Evolutionary conservation across 1,140 invertebrate genomes (phyloP), one percentile per base, ranked within the genome.

Genomic region (Zaprionus inermis): DNA sequence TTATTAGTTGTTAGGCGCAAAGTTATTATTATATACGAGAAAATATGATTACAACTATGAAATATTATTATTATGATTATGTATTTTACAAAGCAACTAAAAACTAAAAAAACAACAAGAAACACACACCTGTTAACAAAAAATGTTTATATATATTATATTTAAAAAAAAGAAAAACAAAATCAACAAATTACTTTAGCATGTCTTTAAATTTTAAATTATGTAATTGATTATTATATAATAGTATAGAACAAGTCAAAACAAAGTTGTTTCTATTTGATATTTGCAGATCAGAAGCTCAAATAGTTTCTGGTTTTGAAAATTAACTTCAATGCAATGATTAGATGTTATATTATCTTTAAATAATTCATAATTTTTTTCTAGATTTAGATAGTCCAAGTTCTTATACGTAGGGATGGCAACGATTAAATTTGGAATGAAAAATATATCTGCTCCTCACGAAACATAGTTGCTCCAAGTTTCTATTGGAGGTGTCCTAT

Each of bases 181-280:
- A 84, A 78, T 63, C 72, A 83, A 82, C 79, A 86, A 86, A 86
- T 88, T 88, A 82, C 67, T 82, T 88, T 82, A 86, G 79, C 84
- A 71, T 77, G 83, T 86, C 83, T 86, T 88, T 88, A 88, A 86
- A 81, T 85, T 85, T 85, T 81, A 81, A 86, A 86, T 81, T 78
- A 86, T 86, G 83, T 86, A 86, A 88, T 86, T 86, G 83, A 86
- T 88, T 82, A 86, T 86, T 86, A 86, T 83, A 88, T 83, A 72
- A 88, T 88, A 88, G 81, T 64, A 74, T 81, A 86, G 83, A 83
- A 88, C 79, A 86, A 86, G 79, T 88, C 63, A 71, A 66, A 64
- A 61, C 34, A 49, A 57, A 10, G 34, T 49, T 41, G 28, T 24
- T 81, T 88, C 38, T 34, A 46, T 73, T 72, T 11, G 22, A 32